Evolutionary conservation across 2,113 vertebrate genomes (phyloP), one percentile per base, ranked within the genome.

Genomic region (Chionomys nivalis): DNA sequence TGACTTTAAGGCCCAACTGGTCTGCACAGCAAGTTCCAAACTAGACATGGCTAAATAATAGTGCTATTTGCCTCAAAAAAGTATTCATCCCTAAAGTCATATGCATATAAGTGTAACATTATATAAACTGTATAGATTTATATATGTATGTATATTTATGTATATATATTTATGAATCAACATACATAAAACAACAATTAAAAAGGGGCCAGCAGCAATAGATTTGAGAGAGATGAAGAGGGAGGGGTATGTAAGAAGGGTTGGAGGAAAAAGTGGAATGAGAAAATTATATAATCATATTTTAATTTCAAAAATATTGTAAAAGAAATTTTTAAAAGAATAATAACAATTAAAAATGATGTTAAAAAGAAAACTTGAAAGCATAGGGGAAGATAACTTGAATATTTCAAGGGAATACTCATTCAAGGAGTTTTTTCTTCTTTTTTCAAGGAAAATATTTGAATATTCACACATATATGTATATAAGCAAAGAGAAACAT

Each of bases 371-470:
- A 75, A 39, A 5, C 13, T 81, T 90, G 26, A 75, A 94, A 87
- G 39, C 58, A 65, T n/a, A 81, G 3, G 21, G 39, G 28, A 47
- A 55, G 28, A 83, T 24, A 44, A 39, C 39, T 55, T 75, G 39
- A 58, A 61, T 33, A 58, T 82, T 73, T 24, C 9, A 72, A 70
- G 26, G 24, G 33, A 3, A 81, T 68, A 28, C 8, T 47, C 42
- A 66, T 87, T 73, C 55, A 75, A 73, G 36, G 23, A 13, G 58
- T 39, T n/a, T 66, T 81, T 89, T 78, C n/a, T 78, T 65, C 28
- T 65, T 94, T 94, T 82, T 91, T 14, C 24, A 91, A 91, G 31
- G 23, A 26, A 93, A 88, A 65, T 82, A 68, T 42, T 93, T 93
- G 39, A 90, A 63, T 87, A 90, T 61, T 68, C 36, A 21, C 12